These are phyloP conservation scores for Drosophila histrio DNA, from an alignment of 2,888 invertebrate genomes.

Conservation along the genomic window DNA sequence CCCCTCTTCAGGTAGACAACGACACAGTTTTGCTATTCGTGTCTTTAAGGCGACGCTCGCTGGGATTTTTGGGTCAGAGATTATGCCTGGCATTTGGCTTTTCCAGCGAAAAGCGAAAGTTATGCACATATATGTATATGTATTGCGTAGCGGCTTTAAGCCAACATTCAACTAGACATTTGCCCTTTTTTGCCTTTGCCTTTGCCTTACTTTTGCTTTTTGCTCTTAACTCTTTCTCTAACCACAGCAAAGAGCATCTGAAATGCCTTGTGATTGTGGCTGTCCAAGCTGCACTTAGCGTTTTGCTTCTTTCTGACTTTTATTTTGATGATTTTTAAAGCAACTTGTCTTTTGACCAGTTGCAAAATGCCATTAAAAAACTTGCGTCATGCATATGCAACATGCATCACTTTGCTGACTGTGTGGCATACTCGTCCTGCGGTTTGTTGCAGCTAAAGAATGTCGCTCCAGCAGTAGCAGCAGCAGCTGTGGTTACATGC, in stretches of 20 bases:
- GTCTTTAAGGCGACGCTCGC: slow-evolving; percentile 66
- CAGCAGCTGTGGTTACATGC: slow-evolving; percentile 32
- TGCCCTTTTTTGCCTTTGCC: slow-evolving; percentile 9
- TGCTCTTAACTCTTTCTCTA: background rate
- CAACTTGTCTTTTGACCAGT: slow-evolving; percentile 34
- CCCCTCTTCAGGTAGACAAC: slow-evolving; percentile 13
- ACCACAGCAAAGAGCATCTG: slow-evolving; percentile 68
- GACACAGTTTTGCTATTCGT: slow-evolving; percentile 72
- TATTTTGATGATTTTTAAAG: slow-evolving; percentile 58
- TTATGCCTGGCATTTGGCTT: slow-evolving; percentile 55
- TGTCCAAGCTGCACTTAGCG: slow-evolving; percentile 36
- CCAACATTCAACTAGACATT: slow-evolving; percentile 44
- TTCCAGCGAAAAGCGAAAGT: slow-evolving; percentile 59
- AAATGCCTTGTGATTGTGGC: slow-evolving; percentile 50
- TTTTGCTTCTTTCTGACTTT: slow-evolving; percentile 14
- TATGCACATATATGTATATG: too few species aligned
- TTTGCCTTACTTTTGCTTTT: background rate
- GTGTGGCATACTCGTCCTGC: background rate
- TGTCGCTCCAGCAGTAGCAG: slow-evolving; percentile 1
- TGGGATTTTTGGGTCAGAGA: slow-evolving; percentile 75
- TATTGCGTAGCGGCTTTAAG: slow-evolving; percentile 66
- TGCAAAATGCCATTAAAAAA: slow-evolving; percentile 65
- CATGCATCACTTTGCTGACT: slow-evolving; percentile 2
- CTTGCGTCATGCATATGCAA: slow-evolving; percentile 67
- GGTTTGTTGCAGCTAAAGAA: slow-evolving; percentile 8